Evolutionary conservation across 2,888 invertebrate genomes (phyloP).

Genomic region (Dendrolimus pini): DNA sequence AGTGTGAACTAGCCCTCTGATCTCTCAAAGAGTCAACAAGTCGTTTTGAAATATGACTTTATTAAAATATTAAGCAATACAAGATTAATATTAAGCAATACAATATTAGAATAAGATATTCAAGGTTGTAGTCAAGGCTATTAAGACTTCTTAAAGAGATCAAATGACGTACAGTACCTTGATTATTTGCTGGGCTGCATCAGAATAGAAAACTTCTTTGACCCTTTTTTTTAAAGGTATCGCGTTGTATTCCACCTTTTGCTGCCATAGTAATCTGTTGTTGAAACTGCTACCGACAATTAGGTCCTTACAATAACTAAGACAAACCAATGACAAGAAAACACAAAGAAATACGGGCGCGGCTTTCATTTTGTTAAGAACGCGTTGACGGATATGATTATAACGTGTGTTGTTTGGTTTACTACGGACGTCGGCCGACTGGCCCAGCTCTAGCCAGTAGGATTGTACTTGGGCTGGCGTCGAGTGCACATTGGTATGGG

Average conservation of each 20-base stretch:
- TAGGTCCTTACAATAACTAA: conserved; percentile 52
- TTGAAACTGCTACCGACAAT: conserved; percentile 66
- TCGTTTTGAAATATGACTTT: too few species aligned
- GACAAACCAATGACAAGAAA: conserved; percentile 41
- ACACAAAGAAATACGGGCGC: conserved; percentile 39
- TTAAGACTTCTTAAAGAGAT: too few species aligned
- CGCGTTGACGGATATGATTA: conserved; percentile 13
- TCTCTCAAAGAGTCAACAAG: too few species aligned
- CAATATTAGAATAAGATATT: not conserved
- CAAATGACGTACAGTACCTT: conserved; percentile 36
- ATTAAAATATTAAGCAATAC: not conserved
- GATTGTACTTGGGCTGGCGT: conserved; percentile 2
- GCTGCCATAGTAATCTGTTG: conserved; percentile 50
- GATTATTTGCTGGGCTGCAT: conserved; percentile 63
- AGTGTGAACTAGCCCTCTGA: too few species aligned
- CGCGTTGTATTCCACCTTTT: conserved; percentile 61
- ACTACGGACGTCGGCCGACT: conserved; percentile 38
- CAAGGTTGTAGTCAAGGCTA: too few species aligned
- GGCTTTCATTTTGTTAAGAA: conserved; percentile 45
- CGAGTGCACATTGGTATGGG: conserved; percentile 7
- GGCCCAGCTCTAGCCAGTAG: conserved; percentile 14
- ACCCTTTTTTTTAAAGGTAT: conserved; percentile 66
- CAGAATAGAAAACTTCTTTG: conserved; percentile 62
- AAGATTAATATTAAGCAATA: not conserved
- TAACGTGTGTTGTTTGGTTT: conserved; percentile 18